These are phyloP conservation scores for Drosophila nr. medialis DNA, from an alignment of 2,888 invertebrate genomes.

Conservation along the genomic window DNA sequence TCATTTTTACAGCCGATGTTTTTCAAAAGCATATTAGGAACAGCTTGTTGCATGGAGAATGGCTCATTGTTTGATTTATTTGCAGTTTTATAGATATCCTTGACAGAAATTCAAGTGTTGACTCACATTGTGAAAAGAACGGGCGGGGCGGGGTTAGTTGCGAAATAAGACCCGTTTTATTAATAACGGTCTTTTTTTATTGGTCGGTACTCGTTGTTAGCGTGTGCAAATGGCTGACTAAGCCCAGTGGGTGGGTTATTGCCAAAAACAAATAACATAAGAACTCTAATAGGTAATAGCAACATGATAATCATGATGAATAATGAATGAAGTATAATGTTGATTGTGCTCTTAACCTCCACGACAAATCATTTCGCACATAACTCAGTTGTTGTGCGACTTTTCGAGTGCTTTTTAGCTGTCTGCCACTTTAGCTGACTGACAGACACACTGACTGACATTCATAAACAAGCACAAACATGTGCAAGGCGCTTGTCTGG, in stretches of 20 bases:
- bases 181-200: not conserved
- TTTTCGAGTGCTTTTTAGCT: constrained; percentile 43
- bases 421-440: constrained; percentile 31
- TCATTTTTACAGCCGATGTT: not conserved
- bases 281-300: not conserved
- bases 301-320: not conserved
- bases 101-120: not conserved
- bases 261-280: not conserved
- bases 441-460: constrained; percentile 47
- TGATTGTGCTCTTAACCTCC: constrained; percentile 48
- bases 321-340: not conserved
- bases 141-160: not conserved
- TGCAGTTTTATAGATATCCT: not conserved
- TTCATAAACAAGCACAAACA: constrained; percentile 27
- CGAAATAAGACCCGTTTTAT: not conserved
- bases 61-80: not conserved
- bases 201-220: not conserved
- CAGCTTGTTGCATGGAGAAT: not conserved
- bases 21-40: not conserved
- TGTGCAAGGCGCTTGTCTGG: constrained; percentile 40
- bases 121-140: not conserved
- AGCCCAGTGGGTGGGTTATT: not conserved
- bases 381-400: constrained; percentile 52
- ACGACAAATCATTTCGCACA: constrained; percentile 36
- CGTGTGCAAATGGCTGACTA: not conserved